A percentile compares a stretch with the other conserved stretches of the same genome.
Conservation (phyloP, 2,113 vertebrate species). For the Colius striatus region DNA sequence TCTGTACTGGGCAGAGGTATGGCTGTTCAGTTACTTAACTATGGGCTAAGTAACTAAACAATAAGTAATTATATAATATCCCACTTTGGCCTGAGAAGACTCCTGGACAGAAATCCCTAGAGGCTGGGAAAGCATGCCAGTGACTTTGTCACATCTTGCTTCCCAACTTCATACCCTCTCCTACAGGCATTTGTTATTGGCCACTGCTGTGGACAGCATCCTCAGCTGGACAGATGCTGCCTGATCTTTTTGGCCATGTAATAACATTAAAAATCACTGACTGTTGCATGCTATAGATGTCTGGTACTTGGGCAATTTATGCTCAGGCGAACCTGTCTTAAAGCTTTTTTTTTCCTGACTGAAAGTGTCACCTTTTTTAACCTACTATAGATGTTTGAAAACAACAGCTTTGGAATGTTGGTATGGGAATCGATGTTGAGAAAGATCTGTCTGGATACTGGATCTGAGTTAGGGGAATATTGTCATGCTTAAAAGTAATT, state of each 20-base stretch:
- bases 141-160: neutral
- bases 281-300: neutral
- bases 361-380: neutral
- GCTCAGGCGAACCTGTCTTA: neutral
- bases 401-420: neutral
- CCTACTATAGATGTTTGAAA: neutral
- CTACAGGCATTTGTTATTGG: neutral
- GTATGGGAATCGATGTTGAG: neutral
- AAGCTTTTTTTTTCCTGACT: neutral
- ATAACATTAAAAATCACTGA: accelerated
- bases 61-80: neutral
- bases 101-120: neutral
- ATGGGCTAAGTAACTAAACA: neutral
- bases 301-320: neutral
- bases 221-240: neutral
- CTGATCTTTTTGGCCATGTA: neutral
- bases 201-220: neutral
- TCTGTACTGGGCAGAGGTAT: neutral
- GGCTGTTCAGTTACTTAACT: neutral
- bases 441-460: neutral
- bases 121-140: neutral
- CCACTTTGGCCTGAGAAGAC: neutral
- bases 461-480: neutral
- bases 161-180: neutral
- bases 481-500: neutral